These are phyloP conservation scores for Garra rufa DNA, from an alignment of 2,113 vertebrate genomes.

Conservation along the genomic window DNA sequence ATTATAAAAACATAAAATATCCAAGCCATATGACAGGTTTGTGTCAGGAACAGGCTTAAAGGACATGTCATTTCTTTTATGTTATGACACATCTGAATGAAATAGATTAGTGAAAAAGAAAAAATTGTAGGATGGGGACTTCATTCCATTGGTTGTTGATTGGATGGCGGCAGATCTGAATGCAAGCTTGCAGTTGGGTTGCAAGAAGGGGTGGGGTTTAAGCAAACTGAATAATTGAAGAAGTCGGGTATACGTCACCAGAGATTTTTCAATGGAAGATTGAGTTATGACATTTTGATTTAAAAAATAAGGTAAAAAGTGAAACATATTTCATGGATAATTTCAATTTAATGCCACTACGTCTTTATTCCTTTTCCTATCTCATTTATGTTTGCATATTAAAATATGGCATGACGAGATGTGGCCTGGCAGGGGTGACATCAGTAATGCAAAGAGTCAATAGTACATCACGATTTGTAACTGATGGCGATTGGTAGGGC, in stretches of 20 bases:
- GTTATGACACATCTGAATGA: neutral
- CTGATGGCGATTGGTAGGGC: neutral
- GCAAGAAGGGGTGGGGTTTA: neutral
- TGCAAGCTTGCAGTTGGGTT: neutral
- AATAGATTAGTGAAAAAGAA: neutral
- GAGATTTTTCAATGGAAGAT: neutral
- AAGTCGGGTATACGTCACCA: neutral
- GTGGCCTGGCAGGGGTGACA: neutral
- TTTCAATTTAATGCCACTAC: neutral
- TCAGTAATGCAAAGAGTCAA: neutral
- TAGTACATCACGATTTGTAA: neutral
- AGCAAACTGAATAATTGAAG: neutral
- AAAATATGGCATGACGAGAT: neutral
- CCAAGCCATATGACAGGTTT: neutral
- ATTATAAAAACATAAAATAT: neutral
- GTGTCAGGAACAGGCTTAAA: neutral
- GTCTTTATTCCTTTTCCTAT: neutral
- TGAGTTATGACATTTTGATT: neutral
- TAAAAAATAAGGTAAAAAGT: neutral
- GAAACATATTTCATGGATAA: neutral
- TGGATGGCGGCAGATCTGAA: neutral
- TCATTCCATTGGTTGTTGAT: neutral
- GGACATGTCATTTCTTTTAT: neutral
- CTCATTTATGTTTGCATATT: neutral
- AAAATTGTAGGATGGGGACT: neutral